Percentiles rank a stretch among this genome's conserved stretches.
Evolutionary conservation across 1,140 invertebrate genomes (phyloP).

Genomic region (Psilanteris sp.): DNA sequence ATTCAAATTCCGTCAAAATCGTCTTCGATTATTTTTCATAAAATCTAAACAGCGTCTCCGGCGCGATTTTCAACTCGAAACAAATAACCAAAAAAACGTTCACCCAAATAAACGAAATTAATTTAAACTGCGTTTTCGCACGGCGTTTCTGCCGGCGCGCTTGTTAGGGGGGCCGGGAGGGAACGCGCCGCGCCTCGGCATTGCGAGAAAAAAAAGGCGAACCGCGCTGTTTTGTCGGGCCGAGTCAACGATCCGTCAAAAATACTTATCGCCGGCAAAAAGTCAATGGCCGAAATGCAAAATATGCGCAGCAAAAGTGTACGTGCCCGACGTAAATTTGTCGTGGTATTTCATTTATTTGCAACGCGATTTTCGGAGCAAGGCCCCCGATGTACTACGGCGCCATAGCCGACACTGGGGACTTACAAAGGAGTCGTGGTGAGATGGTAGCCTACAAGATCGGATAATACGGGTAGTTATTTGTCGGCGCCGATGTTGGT

Average conservation of each 20-base stretch:
- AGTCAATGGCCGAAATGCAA: constrained; percentile 42
- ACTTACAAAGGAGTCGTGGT: constrained; percentile 76
- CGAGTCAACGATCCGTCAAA: constrained; percentile 37
- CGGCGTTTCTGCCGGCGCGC: no score
- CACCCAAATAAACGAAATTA: no score
- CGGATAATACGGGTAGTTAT: constrained; percentile 80
- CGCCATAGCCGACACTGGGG: constrained; percentile 70
- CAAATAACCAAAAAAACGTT: no score
- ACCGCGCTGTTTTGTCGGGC: not conserved
- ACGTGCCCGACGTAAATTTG: constrained; percentile 46
- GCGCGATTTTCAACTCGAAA: no score
- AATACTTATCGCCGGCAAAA: constrained; percentile 27
- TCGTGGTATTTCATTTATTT: constrained; percentile 60
- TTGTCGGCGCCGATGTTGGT: constrained; percentile 80
- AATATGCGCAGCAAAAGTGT: constrained; percentile 35
- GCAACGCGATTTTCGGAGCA: constrained; percentile 47
- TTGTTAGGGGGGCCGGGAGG: no score
- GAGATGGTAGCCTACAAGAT: constrained; percentile 79
- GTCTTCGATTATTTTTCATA: no score
- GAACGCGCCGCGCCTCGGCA: no score
- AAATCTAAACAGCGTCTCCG: no score
- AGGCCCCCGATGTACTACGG: constrained; percentile 53
- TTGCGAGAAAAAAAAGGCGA: no score
- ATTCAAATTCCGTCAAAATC: no score
- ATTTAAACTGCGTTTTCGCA: no score